Base-by-base conservation (phyloP, 2,113 vertebrate species). In the Chunga burmeisteri region DNA sequence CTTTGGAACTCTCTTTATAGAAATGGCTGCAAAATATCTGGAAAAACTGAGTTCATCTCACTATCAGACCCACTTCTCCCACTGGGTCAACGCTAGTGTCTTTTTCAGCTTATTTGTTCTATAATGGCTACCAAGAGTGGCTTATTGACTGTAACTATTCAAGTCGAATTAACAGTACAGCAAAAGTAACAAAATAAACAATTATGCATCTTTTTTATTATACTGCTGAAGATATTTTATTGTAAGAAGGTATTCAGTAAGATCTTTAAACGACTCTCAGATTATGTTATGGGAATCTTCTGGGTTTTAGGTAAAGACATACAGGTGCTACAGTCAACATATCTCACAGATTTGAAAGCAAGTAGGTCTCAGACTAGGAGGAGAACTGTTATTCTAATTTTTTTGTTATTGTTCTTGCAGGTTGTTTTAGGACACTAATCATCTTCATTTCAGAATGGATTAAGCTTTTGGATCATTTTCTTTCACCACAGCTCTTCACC, bases 251-350 rank as follows among this genome's bases (percentile, higher is more conserved):
- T 22, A n/a, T 59, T 71, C 5, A 2, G 38, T 6, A 52, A 83
- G 38, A 68, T 32, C 46, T 36, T 30, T 7, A 8, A 63, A 34
- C 0, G 3, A 50, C 14, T n/a, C 46, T 46, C 10, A 25, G 25
- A 5, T 42, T 22, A 15, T 2, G 1, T 21, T 14, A 21, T 0
- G 7, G 36, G 36, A 38, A 82, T 73, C 7, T 63, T n/a, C 42
- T 55, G 5, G 13, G 10, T 8, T 75, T 81, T 11, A 46, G 23
- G 19, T 67, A 19, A 52, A 56, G 47, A 11, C 29, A 26, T 3
- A 30, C 5, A 50, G 49, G 32, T 90, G 34, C 15, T 59, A 13
- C 22, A 42, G 36, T 9, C 86, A 38, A 25, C 1, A 2, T n/a
- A 5, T 58, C 61, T 49, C 53, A 16, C 6, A 4, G 67, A 25